phyloP scores from a whole-genome alignment of 2,797 vertebrate species.

The Coluber constrictor region DNA sequence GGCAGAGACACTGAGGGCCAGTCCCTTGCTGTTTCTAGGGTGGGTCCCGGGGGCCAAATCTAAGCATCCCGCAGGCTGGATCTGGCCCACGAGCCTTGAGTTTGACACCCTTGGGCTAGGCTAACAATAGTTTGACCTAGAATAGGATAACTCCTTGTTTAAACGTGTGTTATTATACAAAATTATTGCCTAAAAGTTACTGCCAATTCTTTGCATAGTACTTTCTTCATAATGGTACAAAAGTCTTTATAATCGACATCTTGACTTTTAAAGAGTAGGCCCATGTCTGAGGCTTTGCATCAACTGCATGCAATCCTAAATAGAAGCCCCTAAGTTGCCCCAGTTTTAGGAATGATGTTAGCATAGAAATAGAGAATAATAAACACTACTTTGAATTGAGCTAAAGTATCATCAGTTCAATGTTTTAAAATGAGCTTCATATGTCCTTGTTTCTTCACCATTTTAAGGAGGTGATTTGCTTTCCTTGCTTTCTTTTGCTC shows the following conservation, averaged over 20 bases:
- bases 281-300: background rate
- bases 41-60: too few species aligned
- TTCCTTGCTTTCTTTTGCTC: background rate
- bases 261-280: background rate
- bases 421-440: background rate
- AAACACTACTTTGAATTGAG: background rate
- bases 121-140: background rate
- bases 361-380: background rate
- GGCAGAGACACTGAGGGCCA: too few species aligned
- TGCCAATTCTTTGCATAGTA: background rate
- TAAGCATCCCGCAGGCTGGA: too few species aligned
- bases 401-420: too few species aligned
- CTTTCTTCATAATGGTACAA: background rate
- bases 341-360: background rate
- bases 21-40: too few species aligned
- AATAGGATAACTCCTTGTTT: background rate
- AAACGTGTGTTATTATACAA: background rate
- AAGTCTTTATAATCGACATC: too few species aligned
- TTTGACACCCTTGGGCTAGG: background rate
- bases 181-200: background rate
- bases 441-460: background rate
- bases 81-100: too few species aligned
- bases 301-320: background rate
- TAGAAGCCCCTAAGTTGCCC: background rate
- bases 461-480: background rate